Evolutionary conservation across 1,140 invertebrate genomes (phyloP), one percentile per base, ranked within the genome.

Genomic region (Drosophila nannoptera): DNA sequence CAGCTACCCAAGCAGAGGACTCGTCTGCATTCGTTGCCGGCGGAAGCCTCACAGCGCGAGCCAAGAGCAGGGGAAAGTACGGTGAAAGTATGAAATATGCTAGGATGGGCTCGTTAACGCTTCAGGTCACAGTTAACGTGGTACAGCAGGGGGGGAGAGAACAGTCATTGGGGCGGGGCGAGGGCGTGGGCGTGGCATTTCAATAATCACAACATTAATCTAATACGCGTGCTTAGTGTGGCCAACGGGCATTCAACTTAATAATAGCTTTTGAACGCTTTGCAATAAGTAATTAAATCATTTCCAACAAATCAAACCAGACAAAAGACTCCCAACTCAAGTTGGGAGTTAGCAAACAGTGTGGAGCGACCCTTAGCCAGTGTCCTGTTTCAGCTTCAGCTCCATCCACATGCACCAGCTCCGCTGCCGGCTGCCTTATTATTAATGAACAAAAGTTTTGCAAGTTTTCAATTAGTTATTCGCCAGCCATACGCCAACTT

Each of bases 381-480:
- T 38, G 36, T 43, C 42, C 40, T 52, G 12, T 35, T 69, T 56
- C 61, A 36, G 65, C 55, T 14, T 43, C 40, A 14, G 36, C 5
- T 48, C 22, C 22, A 22, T 22, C 22, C 22, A 22, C 22, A 22
- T 22, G 22, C 22, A 22, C 22, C 22, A 22, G 3, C 22, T 22
- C 22, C 22, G 3, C 22, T 22, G 22, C 22, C 22, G 1, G 22
- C 58, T 84, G 68, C 35, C 76, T 76, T 80, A 80, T 86, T 86
- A 86, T 84, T 86, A 84, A 86, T 86, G 80, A 80, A 66, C 50
- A 67, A 77, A 84, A 80, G 76, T 83, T 86, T 53, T 60, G 76
- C 66, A 83, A 70, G 73, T 86, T 84, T 84, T 84, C 80, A 84
- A 84, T 84, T 84, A 84, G 80, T 74, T 84, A 60, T 64, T 73